A percentile compares a stretch with the other conserved stretches of the same genome.
These are phyloP conservation scores for Mesitornis unicolor DNA, from an alignment of 2,113 vertebrate genomes.

Conservation along the genomic window DNA sequence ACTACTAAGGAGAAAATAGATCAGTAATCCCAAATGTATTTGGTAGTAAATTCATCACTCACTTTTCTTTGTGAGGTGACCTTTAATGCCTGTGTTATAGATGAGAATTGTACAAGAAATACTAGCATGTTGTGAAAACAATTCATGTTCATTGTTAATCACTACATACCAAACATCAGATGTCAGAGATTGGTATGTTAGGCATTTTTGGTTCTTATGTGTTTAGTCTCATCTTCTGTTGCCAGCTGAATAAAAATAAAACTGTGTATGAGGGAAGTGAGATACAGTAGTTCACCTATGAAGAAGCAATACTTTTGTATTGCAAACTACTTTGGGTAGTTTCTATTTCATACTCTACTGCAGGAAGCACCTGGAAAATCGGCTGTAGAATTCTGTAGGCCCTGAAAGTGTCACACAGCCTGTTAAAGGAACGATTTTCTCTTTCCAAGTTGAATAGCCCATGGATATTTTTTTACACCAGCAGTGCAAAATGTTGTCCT, in stretches of 20 bases:
- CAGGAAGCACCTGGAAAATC: conserved; percentile 30
- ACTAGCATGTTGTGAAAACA: neutral
- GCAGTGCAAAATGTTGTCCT: neutral
- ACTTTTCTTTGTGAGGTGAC: neutral
- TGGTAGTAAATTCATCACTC: neutral
- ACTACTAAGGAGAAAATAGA: neutral
- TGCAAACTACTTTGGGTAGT: neutral
- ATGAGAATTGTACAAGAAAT: neutral
- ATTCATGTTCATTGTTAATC: neutral
- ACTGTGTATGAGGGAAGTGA: neutral
- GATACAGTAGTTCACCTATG: neutral
- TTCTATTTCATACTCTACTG: neutral
- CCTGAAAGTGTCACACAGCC: neutral
- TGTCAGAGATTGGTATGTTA: too few species aligned
- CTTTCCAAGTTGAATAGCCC: neutral
- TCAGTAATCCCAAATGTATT: neutral
- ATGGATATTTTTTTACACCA: neutral
- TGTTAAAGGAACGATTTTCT: neutral
- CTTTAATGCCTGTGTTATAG: neutral
- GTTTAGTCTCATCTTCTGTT: neutral
- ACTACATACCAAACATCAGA: neutral
- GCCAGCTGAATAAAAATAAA: neutral
- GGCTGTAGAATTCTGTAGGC: neutral
- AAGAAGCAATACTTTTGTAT: neutral
- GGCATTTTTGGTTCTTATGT: neutral